Evolutionary conservation across 2,888 invertebrate species (phyloP).

Genomic region (Megalurothrips usitatus): DNA sequence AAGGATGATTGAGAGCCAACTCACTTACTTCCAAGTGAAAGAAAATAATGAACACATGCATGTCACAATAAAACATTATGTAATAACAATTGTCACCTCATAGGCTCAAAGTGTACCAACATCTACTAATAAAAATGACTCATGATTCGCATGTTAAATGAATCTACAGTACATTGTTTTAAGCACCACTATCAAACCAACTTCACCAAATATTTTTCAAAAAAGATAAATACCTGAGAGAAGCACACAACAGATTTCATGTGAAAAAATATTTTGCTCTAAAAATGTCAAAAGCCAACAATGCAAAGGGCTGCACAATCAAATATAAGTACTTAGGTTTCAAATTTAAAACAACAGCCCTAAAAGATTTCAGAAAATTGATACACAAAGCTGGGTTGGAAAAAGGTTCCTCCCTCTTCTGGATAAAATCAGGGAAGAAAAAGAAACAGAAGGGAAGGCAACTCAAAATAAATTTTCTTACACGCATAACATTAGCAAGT

Average conservation of each 20-base stretch:
- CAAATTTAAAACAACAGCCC: constrained; percentile 3
- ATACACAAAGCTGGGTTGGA: background rate
- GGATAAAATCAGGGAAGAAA: background rate
- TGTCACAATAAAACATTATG: background rate
- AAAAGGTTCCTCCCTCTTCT: background rate
- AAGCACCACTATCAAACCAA: background rate
- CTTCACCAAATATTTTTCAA: background rate
- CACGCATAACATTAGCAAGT: background rate
- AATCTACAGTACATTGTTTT: background rate
- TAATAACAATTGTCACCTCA: background rate
- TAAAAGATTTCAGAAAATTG: background rate
- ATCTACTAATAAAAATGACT: background rate
- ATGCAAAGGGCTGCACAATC: background rate
- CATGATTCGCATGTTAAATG: background rate
- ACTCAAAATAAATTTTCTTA: constrained; percentile 1
- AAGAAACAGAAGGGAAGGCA: constrained; percentile 13
- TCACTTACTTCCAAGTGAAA: background rate
- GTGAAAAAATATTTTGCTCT: constrained; percentile 23
- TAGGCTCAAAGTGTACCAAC: background rate
- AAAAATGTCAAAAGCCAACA: constrained; percentile 11
- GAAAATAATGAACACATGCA: background rate
- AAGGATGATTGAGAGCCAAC: background rate
- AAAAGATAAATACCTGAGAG: background rate
- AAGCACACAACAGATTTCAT: constrained; percentile 4
- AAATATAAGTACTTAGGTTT: background rate